A percentile compares a stretch with the other conserved stretches of the same genome.
Evolutionary conservation across 2,888 invertebrate genomes (phyloP).

Genomic region (Mythimna albipuncta): DNA sequence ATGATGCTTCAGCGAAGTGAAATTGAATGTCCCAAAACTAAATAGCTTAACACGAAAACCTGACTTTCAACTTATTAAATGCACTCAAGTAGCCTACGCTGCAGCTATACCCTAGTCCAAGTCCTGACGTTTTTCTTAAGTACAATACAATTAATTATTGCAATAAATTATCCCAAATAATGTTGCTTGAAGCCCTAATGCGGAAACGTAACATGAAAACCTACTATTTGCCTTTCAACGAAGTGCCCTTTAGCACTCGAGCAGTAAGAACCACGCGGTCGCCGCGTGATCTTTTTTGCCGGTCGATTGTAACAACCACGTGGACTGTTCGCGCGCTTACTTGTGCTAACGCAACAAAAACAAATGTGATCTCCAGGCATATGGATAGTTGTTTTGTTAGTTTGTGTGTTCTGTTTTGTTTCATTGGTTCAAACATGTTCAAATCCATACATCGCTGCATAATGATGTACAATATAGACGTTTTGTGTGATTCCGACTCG

Average conservation of each 20-base stretch:
- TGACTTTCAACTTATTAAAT: background rate
- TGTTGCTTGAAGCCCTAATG: background rate
- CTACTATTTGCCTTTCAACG: conserved; percentile 1
- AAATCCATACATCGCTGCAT: too few species aligned
- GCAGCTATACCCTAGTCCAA: too few species aligned
- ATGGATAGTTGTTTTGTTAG: too few species aligned
- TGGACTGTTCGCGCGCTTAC: conserved; percentile 7
- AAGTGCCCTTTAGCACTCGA: conserved; percentile 21
- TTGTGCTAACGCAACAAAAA: conserved; percentile 12
- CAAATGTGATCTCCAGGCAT: background rate
- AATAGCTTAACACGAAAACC: background rate
- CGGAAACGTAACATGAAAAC: conserved; percentile 11
- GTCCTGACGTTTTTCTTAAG: background rate
- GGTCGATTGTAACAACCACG: conserved; percentile 17
- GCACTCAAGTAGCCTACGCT: too few species aligned
- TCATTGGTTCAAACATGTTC: too few species aligned
- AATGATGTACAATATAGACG: too few species aligned
- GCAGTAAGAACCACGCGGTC: conserved; percentile 17
- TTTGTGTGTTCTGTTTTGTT: too few species aligned
- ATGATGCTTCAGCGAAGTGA: background rate
- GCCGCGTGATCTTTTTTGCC: conserved; percentile 31
- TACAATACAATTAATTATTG: background rate
- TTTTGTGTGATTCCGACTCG: too few species aligned
- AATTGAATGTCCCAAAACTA: background rate
- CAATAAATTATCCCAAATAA: background rate